phyloP scores from a whole-genome alignment of 1,140 invertebrate genomes.

The Eriosoma lanigerum region DNA sequence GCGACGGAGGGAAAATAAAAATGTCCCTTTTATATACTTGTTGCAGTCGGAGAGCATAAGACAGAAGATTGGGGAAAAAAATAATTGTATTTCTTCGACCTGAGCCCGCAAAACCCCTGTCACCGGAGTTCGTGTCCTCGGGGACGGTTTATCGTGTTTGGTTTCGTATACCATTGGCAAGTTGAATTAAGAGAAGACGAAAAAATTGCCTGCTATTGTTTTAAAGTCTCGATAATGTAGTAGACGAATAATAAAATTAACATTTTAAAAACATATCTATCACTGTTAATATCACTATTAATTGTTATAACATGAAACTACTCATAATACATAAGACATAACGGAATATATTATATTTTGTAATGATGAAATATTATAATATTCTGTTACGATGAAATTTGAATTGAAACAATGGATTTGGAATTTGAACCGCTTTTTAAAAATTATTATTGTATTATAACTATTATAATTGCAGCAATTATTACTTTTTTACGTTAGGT shows the following conservation, averaged over 20 bases:
- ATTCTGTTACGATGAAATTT: too few species aligned
- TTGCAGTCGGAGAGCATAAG: constrained; percentile 27
- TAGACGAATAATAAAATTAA: not conserved
- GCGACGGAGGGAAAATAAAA: constrained; percentile 38
- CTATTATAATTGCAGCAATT: too few species aligned
- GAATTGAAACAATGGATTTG: too few species aligned
- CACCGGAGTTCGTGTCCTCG: constrained; percentile 29
- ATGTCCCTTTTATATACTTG: constrained; percentile 47
- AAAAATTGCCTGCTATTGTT: constrained; percentile 1
- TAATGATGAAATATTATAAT: too few species aligned
- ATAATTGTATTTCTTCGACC: constrained; percentile 51
- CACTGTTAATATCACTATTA: too few species aligned
- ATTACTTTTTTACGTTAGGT: too few species aligned
- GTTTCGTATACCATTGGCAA: not conserved
- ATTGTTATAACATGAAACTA: too few species aligned
- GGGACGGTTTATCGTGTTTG: constrained; percentile 48
- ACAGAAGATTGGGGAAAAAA: not conserved
- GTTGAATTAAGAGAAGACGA: not conserved
- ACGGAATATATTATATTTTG: too few species aligned
- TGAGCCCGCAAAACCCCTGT: constrained; percentile 40
- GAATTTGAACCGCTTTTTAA: too few species aligned
- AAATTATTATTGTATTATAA: too few species aligned
- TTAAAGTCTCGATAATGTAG: constrained; percentile 8
- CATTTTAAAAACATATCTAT: too few species aligned
- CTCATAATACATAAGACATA: too few species aligned